Evolutionary conservation across 2,888 invertebrate genomes (phyloP).

Genomic region (Hartigia nigra): DNA sequence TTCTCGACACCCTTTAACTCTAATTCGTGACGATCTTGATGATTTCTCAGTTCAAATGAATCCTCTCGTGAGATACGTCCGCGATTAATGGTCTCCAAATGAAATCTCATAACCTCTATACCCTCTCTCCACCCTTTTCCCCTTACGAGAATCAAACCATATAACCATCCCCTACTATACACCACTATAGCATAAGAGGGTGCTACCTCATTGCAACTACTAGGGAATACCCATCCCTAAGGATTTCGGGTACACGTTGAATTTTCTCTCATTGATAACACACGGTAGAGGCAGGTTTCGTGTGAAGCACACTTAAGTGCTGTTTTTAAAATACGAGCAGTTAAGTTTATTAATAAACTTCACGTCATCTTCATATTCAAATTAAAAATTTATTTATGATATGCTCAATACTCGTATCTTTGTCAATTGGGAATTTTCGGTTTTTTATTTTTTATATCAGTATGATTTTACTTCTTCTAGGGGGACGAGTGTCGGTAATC

Average conservation of each 20-base stretch:
- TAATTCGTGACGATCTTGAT: neutral
- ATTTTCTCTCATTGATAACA: conserved; percentile 51
- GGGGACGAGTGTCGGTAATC: neutral
- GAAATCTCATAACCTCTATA: conserved; percentile 35
- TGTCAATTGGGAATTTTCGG: too few species aligned
- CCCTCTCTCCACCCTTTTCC: neutral
- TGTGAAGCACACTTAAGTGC: neutral
- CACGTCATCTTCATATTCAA: neutral
- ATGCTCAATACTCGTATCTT: too few species aligned
- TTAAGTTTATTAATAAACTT: neutral
- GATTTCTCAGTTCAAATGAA: neutral
- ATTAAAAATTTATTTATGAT: neutral
- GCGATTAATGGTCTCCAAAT: conserved; percentile 2
- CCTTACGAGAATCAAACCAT: neutral
- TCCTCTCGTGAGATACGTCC: conserved; percentile 2
- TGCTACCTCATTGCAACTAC: neutral
- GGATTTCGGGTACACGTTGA: conserved; percentile 32
- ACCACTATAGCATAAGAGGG: neutral
- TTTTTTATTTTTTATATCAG: neutral
- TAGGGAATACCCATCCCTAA: neutral
- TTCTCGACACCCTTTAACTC: neutral
- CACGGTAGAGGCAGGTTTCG: neutral
- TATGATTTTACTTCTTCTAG: neutral
- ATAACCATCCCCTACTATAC: neutral
- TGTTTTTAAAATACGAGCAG: neutral